Evolutionary conservation across 2,888 invertebrate species (phyloP), one percentile per base, ranked within the genome.

Genomic region (Cheilosia scutellata): DNA sequence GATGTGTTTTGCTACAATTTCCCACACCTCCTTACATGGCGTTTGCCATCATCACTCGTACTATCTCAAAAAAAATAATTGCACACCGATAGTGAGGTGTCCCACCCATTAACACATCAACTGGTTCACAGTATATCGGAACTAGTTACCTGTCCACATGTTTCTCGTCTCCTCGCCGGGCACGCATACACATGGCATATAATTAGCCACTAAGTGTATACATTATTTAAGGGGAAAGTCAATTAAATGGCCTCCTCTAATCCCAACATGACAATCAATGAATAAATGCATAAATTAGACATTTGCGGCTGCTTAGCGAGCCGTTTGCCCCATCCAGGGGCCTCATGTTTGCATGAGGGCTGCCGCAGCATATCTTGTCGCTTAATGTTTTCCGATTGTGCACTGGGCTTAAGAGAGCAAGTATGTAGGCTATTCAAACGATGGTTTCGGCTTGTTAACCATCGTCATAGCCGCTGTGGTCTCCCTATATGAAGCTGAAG

Each of bases 241-340:
- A 82, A 87, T 87, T 87, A 78, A 82, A 82, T 49, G 82, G 77
- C 68, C 86, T 87, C 74, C 51, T 82, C 72, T 82, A 87, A 87
- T 87, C 87, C 87, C 53, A 65, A 87, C 82, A 87, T 82, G 87
- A 87, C 87, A 87, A 82, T 87, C 82, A 82, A 82, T 87, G 87
- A 87, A 87, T 82, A 87, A 87, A 87, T 87, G 70, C 72, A 87
- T 82, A 82, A 74, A 87, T 87, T 87, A 87, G 76, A 78, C 82
- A 82, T 77, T 77, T 82, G 76, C 72, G 66, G 49, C 82, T 82
- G 82, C 82, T 86, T 82, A 82, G 82, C 75, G 42, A 58, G 49
- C 62, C 76, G 76, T 42, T 78, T 58, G 72, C 44, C 37, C 37
- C 37, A 37, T 37, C 37, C 63, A 37, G 40, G 58, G 76, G 20